A percentile compares a stretch with the other conserved stretches of the same genome.
phyloP scores from a whole-genome alignment of 2,113 vertebrate genomes.

The Apeltes quadracus region DNA sequence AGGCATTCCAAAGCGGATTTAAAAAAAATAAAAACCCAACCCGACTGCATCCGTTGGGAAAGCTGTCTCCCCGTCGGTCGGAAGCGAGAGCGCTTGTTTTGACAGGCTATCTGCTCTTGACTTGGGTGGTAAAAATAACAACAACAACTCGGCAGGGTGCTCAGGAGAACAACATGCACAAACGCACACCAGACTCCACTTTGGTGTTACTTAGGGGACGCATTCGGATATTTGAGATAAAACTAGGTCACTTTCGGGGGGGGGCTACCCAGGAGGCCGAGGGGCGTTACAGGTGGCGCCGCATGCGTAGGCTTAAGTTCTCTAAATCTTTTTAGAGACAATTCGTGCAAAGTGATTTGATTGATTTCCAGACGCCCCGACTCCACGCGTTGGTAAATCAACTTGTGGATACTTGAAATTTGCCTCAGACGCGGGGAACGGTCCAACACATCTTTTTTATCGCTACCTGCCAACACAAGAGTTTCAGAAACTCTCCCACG shows the following conservation, averaged over 20 bases:
- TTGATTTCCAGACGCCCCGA: background rate
- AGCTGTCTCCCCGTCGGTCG: slow-evolving; percentile 45
- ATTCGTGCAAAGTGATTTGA: background rate
- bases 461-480: slow-evolving; percentile 4
- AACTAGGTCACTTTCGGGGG: slow-evolving; percentile 29
- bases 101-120: slow-evolving; percentile 76
- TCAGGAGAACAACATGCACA: slow-evolving; percentile 50
- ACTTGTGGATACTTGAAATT: slow-evolving; percentile 33
- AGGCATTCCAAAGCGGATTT: slow-evolving; percentile 60
- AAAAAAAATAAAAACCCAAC: slow-evolving; percentile 35
- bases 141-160: slow-evolving; percentile 62
- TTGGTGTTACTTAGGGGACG: slow-evolving; percentile 20
- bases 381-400: slow-evolving; percentile 9
- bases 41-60: slow-evolving; percentile 60
- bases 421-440: slow-evolving; percentile 1
- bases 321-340: slow-evolving; percentile 7
- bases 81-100: slow-evolving; percentile 75
- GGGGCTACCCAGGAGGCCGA: slow-evolving; percentile 36
- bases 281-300: slow-evolving; percentile 5
- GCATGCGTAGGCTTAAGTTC: background rate
- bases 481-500: background rate
- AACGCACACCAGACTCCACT: slow-evolving; percentile 31
- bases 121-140: slow-evolving; percentile 74
- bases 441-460: slow-evolving; percentile 3
- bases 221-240: slow-evolving; percentile 43